Evolutionary conservation across 2,888 invertebrate genomes (phyloP), one percentile per base, ranked within the genome.

Genomic region (Caenorhabditis panamensis): DNA sequence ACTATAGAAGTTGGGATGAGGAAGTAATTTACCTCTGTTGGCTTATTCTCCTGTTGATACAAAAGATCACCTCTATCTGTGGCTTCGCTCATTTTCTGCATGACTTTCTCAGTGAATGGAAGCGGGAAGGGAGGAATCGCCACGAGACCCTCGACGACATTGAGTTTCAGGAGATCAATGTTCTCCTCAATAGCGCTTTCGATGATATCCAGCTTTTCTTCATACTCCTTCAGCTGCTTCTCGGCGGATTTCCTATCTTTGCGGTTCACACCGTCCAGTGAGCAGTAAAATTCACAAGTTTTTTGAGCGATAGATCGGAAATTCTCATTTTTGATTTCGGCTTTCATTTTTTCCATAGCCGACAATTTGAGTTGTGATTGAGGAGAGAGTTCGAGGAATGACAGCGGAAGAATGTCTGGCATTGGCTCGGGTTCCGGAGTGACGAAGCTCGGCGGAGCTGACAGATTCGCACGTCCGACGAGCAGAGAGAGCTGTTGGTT

Each of bases 181-280:
- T 71, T 71, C 71, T 71, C 71, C 16, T n/a, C 44, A 11, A 71
- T 54, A 1, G 47, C 8, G 11, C 2, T 20, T 0, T 71, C 62
- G 13, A 63, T 61, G 2, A 1, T 1, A 16, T 71, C 71, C 22
- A 71, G 31, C 9, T 37, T 26, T n/a, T 11, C 31, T 22, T 71
- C 62, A 22, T 31, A 71, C 0, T 71, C 71, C 20, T 47, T 71
- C 31, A 71, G 28, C 16, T 71, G 71, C 71, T 71, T 71, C 36
- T 71, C 71, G 4, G 62, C 71, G 2, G 44, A 53, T 9, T 63
- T 71, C 22, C 71, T 41, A 18, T 71, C 71, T 13, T 71, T 71
- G 5, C 62, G 71, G 56, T 71, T 71, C 8, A 61, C 71, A 31
- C 20, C 20, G 2, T 44, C 16, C 4, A 26, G 54, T 2, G 13